Evolutionary conservation across 2,113 vertebrate genomes (phyloP).

Genomic region (Centropristis striata): DNA sequence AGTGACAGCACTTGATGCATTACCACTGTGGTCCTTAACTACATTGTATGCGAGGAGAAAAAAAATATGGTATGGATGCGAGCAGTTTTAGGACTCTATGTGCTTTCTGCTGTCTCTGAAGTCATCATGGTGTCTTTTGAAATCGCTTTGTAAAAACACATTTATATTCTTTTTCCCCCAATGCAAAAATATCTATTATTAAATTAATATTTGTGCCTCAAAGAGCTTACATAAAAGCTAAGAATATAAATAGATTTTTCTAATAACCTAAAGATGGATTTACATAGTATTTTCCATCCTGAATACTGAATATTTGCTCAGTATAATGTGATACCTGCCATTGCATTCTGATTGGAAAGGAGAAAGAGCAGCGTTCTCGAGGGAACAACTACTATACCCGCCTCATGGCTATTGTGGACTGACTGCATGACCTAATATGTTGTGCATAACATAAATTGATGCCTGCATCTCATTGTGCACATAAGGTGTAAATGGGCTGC

Average conservation of each 20-base stretch:
- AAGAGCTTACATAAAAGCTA: background rate
- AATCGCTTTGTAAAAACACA: constrained; percentile 1
- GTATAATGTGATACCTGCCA: constrained; percentile 55
- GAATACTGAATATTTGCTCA: constrained; percentile 25
- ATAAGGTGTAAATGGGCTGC: constrained; percentile 12
- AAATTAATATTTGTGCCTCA: constrained; percentile 33
- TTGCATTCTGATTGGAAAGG: constrained; percentile 53
- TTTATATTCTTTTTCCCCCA: background rate
- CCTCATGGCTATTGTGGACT: constrained; percentile 26
- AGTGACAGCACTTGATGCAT: constrained; percentile 82
- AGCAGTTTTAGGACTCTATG: constrained; percentile 6
- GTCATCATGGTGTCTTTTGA: background rate
- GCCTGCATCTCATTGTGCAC: constrained; percentile 34
- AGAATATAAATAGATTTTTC: constrained; percentile 49
- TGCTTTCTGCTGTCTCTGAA: constrained; percentile 14
- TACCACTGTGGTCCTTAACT: constrained; percentile 75
- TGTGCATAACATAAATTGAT: constrained; percentile 41
- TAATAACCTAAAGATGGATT: constrained; percentile 45
- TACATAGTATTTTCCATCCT: constrained; percentile 41
- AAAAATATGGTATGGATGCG: constrained; percentile 22
- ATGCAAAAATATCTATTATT: constrained; percentile 34
- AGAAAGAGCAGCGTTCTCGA: constrained; percentile 30
- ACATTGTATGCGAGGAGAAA: constrained; percentile 53
- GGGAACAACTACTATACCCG: constrained; percentile 22
- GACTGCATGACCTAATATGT: constrained; percentile 41